These are phyloP conservation scores for Pseudochaenichthys georgianus DNA, from an alignment of 2,797 vertebrate species.

Conservation along the genomic window DNA sequence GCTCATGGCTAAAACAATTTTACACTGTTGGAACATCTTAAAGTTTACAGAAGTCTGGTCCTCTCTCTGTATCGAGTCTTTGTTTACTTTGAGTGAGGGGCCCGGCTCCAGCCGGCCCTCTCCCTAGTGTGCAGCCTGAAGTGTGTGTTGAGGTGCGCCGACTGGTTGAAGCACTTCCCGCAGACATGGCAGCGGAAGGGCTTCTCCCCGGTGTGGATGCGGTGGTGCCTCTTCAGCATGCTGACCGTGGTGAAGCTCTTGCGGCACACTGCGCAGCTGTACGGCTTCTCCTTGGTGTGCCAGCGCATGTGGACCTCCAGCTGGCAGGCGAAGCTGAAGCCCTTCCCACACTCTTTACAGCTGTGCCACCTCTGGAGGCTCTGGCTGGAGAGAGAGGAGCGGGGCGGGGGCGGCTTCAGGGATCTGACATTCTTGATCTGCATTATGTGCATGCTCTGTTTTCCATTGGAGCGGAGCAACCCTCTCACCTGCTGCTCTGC, in stretches of 20 bases:
- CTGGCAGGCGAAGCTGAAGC: constrained; percentile 82
- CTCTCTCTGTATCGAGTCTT: background rate
- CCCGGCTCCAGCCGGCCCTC: constrained; percentile 53
- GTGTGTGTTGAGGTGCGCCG: constrained; percentile 82
- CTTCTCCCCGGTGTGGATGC: constrained; percentile 81
- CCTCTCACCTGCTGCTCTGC: constrained; percentile 37
- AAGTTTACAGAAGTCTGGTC: constrained; percentile 15
- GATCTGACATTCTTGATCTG: constrained; percentile 52
- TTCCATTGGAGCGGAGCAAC: constrained; percentile 41
- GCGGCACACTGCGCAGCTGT: constrained; percentile 75
- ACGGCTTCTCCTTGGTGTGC: constrained; percentile 84
- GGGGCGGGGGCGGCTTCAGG: constrained; percentile 35
- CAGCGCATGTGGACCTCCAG: constrained; percentile 83
- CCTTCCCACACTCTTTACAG: constrained; percentile 79
- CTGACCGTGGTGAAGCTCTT: constrained; percentile 82
- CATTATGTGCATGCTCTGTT: constrained; percentile 32
- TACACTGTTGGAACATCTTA: background rate
- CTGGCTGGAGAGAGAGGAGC: constrained; percentile 53
- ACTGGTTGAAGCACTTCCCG: constrained; percentile 82
- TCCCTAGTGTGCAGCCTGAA: constrained; percentile 79
- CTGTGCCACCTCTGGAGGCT: constrained; percentile 75
- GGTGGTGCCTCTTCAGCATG: constrained; percentile 81
- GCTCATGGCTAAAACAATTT: too few species aligned
- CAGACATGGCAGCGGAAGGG: constrained; percentile 81
- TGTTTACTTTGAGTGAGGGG: constrained; percentile 38